Conservation (phyloP, 2,888 invertebrate genomes). For the Pristionchus arcanus region DNA sequence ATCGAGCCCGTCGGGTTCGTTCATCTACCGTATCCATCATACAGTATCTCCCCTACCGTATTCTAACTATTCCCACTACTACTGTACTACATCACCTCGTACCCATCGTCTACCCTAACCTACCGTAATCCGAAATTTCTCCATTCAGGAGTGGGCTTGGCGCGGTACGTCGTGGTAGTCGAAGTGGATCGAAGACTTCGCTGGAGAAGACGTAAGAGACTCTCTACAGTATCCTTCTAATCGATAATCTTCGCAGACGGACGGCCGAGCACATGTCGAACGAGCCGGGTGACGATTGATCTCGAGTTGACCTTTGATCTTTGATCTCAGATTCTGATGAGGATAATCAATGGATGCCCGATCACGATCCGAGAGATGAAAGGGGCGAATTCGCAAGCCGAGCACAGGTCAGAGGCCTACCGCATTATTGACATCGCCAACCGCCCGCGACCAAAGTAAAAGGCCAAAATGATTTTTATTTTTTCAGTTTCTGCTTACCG, state of each 20-base stretch:
- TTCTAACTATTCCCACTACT: background rate
- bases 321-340: background rate
- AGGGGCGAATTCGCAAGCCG: slow-evolving; percentile 19
- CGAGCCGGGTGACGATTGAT: background rate
- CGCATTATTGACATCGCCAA: background rate
- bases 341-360: slow-evolving; percentile 28
- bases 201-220: background rate
- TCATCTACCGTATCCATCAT: background rate
- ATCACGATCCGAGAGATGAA: slow-evolving; percentile 5
- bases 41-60: background rate
- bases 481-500: slow-evolving; percentile 7
- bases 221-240: background rate
- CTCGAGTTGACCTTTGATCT: background rate
- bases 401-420: background rate
- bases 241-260: background rate
- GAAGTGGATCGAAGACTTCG: slow-evolving; percentile 36
- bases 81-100: background rate
- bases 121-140: background rate
- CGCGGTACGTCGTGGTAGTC: background rate
- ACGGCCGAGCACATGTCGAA: background rate
- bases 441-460: background rate
- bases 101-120: background rate
- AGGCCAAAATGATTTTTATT: background rate
- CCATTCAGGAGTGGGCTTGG: background rate
- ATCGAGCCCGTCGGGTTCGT: slow-evolving; percentile 5